Base-by-base conservation (phyloP, 92 coral and sea anemone species). In the Porites divaricata region DNA sequence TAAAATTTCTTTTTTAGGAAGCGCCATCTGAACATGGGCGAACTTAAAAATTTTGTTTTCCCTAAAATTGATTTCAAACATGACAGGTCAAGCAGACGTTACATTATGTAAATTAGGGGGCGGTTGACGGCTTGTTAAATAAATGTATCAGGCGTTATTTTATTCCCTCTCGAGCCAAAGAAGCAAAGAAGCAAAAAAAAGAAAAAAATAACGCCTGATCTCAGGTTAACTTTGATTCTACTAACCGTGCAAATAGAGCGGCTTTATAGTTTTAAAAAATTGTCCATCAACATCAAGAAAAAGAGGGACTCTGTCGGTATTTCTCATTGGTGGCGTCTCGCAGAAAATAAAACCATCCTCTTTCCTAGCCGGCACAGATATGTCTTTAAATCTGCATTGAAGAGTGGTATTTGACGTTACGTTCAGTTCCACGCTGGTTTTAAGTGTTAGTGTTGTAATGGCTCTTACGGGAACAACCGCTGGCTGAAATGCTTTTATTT, bases 231-330 rank as follows among this genome's bases (percentile, higher is more conserved):
- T n/a, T n/a, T n/a, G 50, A 24, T 1, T 24, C 0, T 12, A 74
- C 93, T 51, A 50, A 90, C 93, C 91, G 81, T 90, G 88, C 24
- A 90, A 82, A 26, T 86, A 89, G 9, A 90, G 83, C 13, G 93
- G 93, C 61, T 70, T 90, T 71, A 81, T 90, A 23, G 93, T 86
- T 66, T 90, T 90, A 83, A 79, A 79, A 5, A 90, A 74, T 62
- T 86, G 76, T 9, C 90, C 93, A 22, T 87, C 93, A 48, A 87
- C 88, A 25, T 90, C 93, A 75, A 90, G 86, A 48, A 86, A 87
- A 6, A 90, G 79, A 14, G 85, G 83, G 35, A 84, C 91, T 83
- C 67, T 81, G 9, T 90, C 88, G 1, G 56, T 72, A 52, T 86
- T 81, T 61, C 85, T 77, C 77, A 90, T 78, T 24, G 93, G 93